Evolutionary conservation across 2,113 vertebrate species (phyloP), one percentile per base, ranked within the genome.

Genomic region (Albula goreensis): DNA sequence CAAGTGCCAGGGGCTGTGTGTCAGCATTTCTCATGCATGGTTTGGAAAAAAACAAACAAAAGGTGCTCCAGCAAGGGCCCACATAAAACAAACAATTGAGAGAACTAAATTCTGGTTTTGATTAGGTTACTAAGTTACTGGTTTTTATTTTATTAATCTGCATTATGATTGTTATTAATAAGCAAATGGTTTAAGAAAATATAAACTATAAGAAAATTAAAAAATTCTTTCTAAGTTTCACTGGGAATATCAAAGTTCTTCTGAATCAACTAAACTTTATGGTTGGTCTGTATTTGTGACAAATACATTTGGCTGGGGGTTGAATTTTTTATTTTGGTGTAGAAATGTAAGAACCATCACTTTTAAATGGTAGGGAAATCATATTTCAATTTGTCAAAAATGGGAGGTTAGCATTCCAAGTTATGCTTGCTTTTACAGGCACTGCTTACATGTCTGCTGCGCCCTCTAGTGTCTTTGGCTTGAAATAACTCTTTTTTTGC

Each of bases 401-500:
- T 1, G 31, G 0, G 31, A 41, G 31, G 31, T 41, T 41, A 41
- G 31, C 31, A 41, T 41, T 41, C 31, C 31, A 66, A 66, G 60
- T 66, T 66, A 2, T 5, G 60, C 22, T 2, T 22, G 60, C 22
- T 66, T 3, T 66, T 66, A 15, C 6, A 66, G 17, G 22, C 17
- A 66, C 22, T 66, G 60, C 60, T 19, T 19, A 66, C 79, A 78
- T 78, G 84, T 77, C 74, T 57, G 41, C 70, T 78, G 84, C 84
- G 74, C 84, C 84, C 77, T 79, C 84, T 79, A 85, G 84, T 80
- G 74, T 57, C 22, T 17, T 31, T 57, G 50, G 78, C 79, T 17
- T 4, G 17, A 22, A 66, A 66, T 66, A 66, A 66, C 60, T 4
- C n/a, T 66, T 60, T 66, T 66, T 66, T 41, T 41, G 31, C 60